Base-by-base conservation (phyloP, 2,797 vertebrate genomes). In the Denticeps clupeoides region DNA sequence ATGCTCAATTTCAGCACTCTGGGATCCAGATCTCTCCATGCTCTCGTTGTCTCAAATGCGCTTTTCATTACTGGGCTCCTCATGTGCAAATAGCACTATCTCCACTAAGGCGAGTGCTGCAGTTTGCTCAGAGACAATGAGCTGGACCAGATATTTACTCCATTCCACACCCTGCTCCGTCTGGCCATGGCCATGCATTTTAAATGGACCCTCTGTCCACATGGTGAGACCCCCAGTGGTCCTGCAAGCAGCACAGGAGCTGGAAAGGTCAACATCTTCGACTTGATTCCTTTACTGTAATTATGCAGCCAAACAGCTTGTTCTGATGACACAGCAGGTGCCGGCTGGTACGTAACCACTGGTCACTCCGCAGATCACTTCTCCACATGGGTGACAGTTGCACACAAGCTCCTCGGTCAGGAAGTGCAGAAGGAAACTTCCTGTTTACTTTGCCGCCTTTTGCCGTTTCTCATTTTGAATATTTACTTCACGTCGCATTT, bases 61-160 rank as follows among this genome's bases (percentile, higher is more conserved):
- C 21, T 7, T 54, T 62, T 64, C 52, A 64, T 58, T 58, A 55
- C 42, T 7, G 24, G 32, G 38, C 11, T 10, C 58, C 52, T 7
- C 1, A 48, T 55, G 49, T 26, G 45, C 42, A 58, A 64, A 64
- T 55, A 60, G 47, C 51, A 58, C 42, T 52, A 52, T 47, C 24
- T 47, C 31, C 24, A 41, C 15, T 27, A 61, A 60, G 51, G 55
- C 16, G 51, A 53, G 45, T n/a, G 18, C 46, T 27, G 19, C 41
- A n/a, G n/a, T 55, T 55, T 40, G 48, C 53, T 58, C 46, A 47
- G 56, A 58, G 58, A 64, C 48, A 64, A 60, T 52, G 42, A 61
- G 41, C 22, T 55, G 27, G 28, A 33, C 49, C 49, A 41, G 41
- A 44, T 64, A 58, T 61, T 58, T 60, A 53, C 55, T 47, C 38